Evolutionary conservation across 2,113 vertebrate species (phyloP).

Genomic region (Diadophis punctatus): DNA sequence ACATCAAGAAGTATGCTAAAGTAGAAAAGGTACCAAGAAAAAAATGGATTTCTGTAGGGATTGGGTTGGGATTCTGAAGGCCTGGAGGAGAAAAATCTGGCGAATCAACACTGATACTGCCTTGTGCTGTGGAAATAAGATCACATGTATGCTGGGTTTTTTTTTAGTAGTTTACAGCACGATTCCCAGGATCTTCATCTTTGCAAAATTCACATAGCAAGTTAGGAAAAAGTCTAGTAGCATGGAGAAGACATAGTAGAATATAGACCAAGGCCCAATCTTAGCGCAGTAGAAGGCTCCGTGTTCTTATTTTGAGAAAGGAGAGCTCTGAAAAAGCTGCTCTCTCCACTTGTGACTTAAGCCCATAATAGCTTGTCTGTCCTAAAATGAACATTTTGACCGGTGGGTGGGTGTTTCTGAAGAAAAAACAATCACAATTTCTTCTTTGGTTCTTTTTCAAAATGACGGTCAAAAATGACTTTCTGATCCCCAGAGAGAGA

Average conservation of each 20-base stretch:
- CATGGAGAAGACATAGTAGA: not conserved
- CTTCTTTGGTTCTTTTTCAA: not conserved
- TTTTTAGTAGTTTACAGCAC: not conserved
- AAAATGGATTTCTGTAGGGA: rapidly evolving
- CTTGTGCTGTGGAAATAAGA: not conserved
- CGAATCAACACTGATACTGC: not conserved
- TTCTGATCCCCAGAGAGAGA: not conserved
- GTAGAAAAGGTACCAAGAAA: conserved; percentile 84
- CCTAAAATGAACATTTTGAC: not conserved
- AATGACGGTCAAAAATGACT: not conserved
- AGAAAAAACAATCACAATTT: not conserved
- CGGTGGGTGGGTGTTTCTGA: not conserved
- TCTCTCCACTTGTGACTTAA: not conserved
- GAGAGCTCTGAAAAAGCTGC: not conserved
- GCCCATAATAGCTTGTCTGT: not conserved
- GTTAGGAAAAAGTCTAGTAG: not conserved
- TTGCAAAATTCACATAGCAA: not conserved
- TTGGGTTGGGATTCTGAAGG: not conserved
- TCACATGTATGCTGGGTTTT: not conserved
- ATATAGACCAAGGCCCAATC: not conserved
- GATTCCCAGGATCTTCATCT: not conserved
- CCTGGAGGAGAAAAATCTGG: not conserved
- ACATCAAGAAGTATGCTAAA: conserved; percentile 96
- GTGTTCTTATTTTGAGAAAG: not conserved
- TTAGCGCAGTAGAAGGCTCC: not conserved